These are phyloP conservation scores for Oithona nana DNA, from an alignment of 2,888 invertebrate species.

Conservation along the genomic window DNA sequence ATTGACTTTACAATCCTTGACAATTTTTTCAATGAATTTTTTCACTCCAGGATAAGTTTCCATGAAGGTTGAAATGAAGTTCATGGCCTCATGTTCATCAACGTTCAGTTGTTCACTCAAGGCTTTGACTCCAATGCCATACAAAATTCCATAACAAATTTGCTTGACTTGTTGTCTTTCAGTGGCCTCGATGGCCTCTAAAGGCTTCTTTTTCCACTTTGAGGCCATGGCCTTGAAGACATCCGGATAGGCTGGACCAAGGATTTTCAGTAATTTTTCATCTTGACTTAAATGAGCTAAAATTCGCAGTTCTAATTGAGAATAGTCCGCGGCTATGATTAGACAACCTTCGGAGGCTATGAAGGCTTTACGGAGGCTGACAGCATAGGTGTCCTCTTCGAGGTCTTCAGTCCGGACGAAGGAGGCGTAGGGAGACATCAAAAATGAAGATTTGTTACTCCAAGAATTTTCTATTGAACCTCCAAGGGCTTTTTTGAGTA, in stretches of 20 bases:
- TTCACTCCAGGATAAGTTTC: constrained; percentile 49
- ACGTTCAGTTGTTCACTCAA: constrained; percentile 59
- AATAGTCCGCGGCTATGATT: constrained; percentile 81
- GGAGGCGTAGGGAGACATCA: not conserved
- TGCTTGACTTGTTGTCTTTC: constrained; percentile 63
- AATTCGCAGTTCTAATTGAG: constrained; percentile 82
- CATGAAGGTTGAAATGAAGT: constrained; percentile 42
- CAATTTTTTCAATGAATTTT: constrained; percentile 36
- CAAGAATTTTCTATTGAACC: not conserved
- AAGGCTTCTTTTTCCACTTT: constrained; percentile 51
- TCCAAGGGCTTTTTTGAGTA: constrained; percentile 7
- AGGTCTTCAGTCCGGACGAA: not conserved
- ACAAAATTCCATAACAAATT: constrained; percentile 88
- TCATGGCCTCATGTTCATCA: constrained; percentile 52
- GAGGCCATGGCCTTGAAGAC: constrained; percentile 70
- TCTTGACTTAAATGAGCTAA: constrained; percentile 77
- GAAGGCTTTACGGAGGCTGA: constrained; percentile 28
- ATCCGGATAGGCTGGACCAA: constrained; percentile 35
- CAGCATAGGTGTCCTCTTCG: not conserved
- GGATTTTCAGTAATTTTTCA: constrained; percentile 37
- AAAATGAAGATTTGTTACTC: not conserved
- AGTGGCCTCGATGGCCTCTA: constrained; percentile 42
- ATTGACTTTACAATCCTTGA: constrained; percentile 39
- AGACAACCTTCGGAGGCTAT: constrained; percentile 29
- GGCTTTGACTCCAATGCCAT: constrained; percentile 59